A percentile compares a stretch with the other conserved stretches of the same genome.
phyloP scores from a whole-genome alignment of 2,888 invertebrate species.

The Teinopalpus imperialis region DNA sequence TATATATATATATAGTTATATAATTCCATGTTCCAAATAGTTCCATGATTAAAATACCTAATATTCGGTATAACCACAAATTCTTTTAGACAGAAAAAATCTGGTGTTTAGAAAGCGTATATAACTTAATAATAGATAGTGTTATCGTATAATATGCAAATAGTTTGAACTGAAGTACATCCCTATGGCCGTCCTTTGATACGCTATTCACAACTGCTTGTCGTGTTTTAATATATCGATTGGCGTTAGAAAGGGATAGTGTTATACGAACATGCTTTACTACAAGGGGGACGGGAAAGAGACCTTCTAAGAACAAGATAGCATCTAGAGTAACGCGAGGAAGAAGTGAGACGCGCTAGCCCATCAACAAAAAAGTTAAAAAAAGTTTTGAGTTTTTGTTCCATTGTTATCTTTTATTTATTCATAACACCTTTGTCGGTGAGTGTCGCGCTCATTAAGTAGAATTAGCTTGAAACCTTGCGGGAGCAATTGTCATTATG shows the following conservation, averaged over 20 bases:
- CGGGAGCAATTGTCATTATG: constrained; percentile 33
- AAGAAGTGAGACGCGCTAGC: constrained; percentile 65
- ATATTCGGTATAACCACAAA: no score
- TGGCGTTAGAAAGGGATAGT: constrained; percentile 51
- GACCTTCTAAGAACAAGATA: constrained; percentile 77
- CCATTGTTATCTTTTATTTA: constrained; percentile 66
- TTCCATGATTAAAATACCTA: no score
- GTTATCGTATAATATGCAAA: no score
- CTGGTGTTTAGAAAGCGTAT: no score
- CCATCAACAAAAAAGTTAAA: constrained; percentile 65
- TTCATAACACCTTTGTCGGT: constrained; percentile 79
- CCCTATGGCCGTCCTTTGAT: constrained; percentile 37
- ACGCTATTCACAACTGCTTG: constrained; percentile 52
- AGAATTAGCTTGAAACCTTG: constrained; percentile 54
- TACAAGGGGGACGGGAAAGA: constrained; percentile 41
- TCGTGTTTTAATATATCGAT: constrained; percentile 68
- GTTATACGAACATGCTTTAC: constrained; percentile 25
- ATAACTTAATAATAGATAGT: no score
- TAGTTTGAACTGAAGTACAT: constrained; percentile 33
- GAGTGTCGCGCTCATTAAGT: constrained; percentile 62
- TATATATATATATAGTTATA: no score
- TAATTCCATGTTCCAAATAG: no score
- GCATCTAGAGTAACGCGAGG: constrained; percentile 64
- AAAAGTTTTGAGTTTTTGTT: no score
- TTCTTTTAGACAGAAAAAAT: no score